These are phyloP conservation scores for Anoncus sp. DNA, from an alignment of 2,888 invertebrate species.

Conservation along the genomic window DNA sequence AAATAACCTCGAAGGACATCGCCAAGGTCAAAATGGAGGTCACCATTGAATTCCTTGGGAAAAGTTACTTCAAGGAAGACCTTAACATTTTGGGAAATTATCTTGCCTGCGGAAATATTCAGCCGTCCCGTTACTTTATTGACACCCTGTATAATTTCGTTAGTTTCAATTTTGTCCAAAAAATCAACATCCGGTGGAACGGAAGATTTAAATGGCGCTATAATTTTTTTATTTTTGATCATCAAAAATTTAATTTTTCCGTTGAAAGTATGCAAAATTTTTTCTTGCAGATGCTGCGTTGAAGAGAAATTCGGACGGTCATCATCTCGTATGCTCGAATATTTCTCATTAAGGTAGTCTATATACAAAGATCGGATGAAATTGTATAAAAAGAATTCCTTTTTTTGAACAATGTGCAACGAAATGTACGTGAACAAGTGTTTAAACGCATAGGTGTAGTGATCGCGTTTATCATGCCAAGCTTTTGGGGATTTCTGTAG, in stretches of 20 bases:
- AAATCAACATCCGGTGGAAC: slow-evolving; percentile 68
- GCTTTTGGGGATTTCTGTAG: slow-evolving; percentile 65
- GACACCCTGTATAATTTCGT: slow-evolving; percentile 69
- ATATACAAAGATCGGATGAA: slow-evolving; percentile 69
- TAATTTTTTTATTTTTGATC: slow-evolving; percentile 68
- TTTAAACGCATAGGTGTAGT: slow-evolving; percentile 47
- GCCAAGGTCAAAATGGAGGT: no score
- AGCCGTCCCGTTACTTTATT: no score
- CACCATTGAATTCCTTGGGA: no score
- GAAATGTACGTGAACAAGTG: slow-evolving; percentile 21
- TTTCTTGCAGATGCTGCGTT: slow-evolving; percentile 35
- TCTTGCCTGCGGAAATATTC: no score
- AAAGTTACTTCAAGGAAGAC: no score
- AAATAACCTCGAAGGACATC: no score
- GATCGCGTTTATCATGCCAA: slow-evolving; percentile 68
- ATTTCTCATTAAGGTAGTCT: slow-evolving; percentile 65
- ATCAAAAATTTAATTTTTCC: slow-evolving; percentile 70
- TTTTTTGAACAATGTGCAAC: slow-evolving; percentile 65
- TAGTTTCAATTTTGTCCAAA: slow-evolving; percentile 69
- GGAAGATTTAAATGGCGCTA: slow-evolving; percentile 70
- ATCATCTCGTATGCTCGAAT: slow-evolving; percentile 65
- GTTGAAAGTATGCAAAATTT: slow-evolving; percentile 71
- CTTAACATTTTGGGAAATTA: no score
- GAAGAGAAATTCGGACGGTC: slow-evolving; percentile 68
- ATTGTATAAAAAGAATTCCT: slow-evolving; percentile 72